Evolutionary conservation across 2,888 invertebrate species (phyloP), one percentile per base, ranked within the genome.

Genomic region (Dolomedes plantarius): DNA sequence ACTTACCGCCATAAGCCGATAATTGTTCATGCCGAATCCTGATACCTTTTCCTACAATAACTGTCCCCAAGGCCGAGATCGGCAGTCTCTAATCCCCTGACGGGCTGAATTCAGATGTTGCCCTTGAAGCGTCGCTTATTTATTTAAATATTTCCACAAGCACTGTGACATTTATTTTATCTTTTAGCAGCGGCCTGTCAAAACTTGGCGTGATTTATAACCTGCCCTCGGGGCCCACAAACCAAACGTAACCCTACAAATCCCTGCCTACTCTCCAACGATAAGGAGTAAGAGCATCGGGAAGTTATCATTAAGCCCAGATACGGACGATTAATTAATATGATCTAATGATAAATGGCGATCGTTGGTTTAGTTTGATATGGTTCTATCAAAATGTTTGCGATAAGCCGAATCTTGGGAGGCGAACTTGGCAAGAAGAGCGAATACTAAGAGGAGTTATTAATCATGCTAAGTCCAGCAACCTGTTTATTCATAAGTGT

Each of bases 191-290:
- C 56, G 62, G 62, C 28, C n/a, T 23, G 50, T 78, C 62, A 76
- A 75, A 65, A 62, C n/a, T n/a, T n/a, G n/a, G 16, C 36, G 64
- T 79, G 79, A 80, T 80, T 73, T 73, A 80, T 80, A 16, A 16
- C 13, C 9, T 39, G 28, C 62, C 41, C 41, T 13, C 41, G 41
- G 46, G 41, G 16, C 5, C 13, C 9, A 46, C 9, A 2, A 16
- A 9, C 41, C 16, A 46, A 46, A 46, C 41, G 5, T 16, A 46
- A 46, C 41, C 16, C 41, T 16, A 11, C 41, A 13, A 46, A 46
- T 41, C 16, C 16, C 41, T 6, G 41, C 41, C 41, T 13, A 46
- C 41, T 46, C 6, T 36, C 2, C n/a, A 1, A 16, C 6, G 41
- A 46, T 46, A 46, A 46, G 41, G 16, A 46, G 6, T 41, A 2